Evolutionary conservation across 2,797 vertebrate species (phyloP), one percentile per base, ranked within the genome.

Genomic region (Megalops cyprinoides): DNA sequence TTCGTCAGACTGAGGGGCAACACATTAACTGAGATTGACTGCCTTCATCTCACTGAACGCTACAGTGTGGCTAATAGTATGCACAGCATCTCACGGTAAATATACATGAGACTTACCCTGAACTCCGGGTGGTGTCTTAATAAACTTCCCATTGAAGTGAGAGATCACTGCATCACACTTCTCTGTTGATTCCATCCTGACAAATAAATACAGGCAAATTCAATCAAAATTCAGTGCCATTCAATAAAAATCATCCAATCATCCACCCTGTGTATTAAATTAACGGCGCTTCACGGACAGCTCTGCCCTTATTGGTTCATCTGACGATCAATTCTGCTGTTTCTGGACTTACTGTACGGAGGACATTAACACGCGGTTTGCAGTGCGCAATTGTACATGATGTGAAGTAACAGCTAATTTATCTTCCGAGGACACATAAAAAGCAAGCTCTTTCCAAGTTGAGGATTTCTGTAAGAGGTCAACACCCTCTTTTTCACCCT

Each of bases 81-180:
- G 10, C 42, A 23, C 6, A 44, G 0, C 49, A 23, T 15, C 12
- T 53, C 49, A 37, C 15, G 55, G 25, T 71, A 73, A 12, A 39
- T 34, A 39, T 4, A 10, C 34, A 74, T 15, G 28, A 46, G n/a
- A 83, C 82, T 83, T 96, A 99, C 98, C 96, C 91, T 97, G 94
- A 91, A 96, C 95, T 94, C 97, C 97, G 79, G 97, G 95, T 75
- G 96, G 93, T 53, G 96, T 96, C 93, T 99, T 99, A 92, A 99
- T 98, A 89, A 98, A 99, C 91, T 99, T 99, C 85, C 98, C 98
- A 85, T 99, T 99, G 92, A 99, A 99, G 94, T 99, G 97, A 92
- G 97, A 95, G 91, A 99, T 99, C 88, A 99, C 98, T 0, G 97
- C 96, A 83, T 99, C 98, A 85, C 98, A 99, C 95, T 99, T 98